These are phyloP conservation scores for Corythornis madagascariensis DNA, from an alignment of 2,113 vertebrate species.

Conservation along the genomic window DNA sequence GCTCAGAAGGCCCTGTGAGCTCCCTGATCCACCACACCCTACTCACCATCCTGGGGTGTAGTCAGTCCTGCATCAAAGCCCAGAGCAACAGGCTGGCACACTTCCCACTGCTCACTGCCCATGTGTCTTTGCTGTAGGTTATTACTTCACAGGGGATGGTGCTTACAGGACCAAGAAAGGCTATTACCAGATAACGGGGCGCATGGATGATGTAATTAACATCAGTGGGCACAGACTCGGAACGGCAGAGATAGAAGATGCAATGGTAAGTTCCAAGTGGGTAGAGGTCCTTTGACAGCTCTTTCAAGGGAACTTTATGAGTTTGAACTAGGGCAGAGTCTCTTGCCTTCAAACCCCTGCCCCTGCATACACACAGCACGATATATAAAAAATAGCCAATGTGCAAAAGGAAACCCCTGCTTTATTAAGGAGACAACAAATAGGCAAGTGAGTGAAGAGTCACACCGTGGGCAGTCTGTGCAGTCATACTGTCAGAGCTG, in stretches of 20 bases:
- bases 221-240: constrained; percentile 90
- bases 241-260: constrained; percentile 93
- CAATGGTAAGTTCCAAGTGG: constrained; percentile 78
- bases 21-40: not conserved
- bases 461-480: not conserved
- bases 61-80: not conserved
- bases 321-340: not conserved
- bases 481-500: not conserved
- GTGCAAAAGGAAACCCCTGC: not conserved
- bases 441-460: not conserved
- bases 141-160: constrained; percentile 91
- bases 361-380: not conserved
- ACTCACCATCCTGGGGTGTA: rapidly evolving
- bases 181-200: constrained; percentile 91
- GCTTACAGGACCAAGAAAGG: constrained; percentile 82
- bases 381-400: not conserved
- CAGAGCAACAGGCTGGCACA: not conserved
- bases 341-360: not conserved
- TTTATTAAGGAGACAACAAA: not conserved
- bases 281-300: not conserved
- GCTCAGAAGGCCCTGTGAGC: rapidly evolving
- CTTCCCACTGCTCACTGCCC: not conserved
- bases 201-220: constrained; percentile 93
- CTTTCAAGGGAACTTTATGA: not conserved
- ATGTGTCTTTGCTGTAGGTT: constrained; percentile 67